Conservation (phyloP, 2,113 vertebrate genomes). For the Alouatta palliata region DNA sequence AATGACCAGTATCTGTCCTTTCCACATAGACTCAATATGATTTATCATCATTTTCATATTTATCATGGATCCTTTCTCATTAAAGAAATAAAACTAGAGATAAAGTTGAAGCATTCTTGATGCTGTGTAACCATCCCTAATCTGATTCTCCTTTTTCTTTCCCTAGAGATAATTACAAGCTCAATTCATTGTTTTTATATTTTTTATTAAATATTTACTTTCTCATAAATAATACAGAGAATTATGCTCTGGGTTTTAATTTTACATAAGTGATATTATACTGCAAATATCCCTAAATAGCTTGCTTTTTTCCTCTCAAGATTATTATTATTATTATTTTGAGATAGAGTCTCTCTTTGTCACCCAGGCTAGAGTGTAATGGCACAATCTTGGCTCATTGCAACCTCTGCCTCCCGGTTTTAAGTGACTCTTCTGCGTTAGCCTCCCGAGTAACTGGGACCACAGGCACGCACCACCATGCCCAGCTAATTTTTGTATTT, state of each 20-base stretch:
- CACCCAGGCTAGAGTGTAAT: too few relatives aligned
- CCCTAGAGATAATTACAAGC: not conserved
- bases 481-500: too few relatives aligned
- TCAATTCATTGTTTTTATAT: not conserved
- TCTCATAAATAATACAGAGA: not conserved
- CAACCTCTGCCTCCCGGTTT: too few relatives aligned
- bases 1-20: not conserved
- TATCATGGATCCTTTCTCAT: not conserved
- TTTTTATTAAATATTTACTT: conserved; percentile 35
- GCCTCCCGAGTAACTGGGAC: too few relatives aligned
- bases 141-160: not conserved
- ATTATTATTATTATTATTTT: too few relatives aligned
- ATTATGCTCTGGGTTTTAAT: not conserved
- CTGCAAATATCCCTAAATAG: not conserved
- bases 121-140: not conserved
- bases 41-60: not conserved
- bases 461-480: too few relatives aligned
- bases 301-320: not conserved
- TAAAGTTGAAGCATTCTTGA: not conserved
- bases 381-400: too few relatives aligned
- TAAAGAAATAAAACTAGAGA: conserved; percentile 37
- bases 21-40: not conserved
- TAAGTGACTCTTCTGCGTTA: too few relatives aligned
- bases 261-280: not conserved
- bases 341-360: too few relatives aligned